phyloP scores from a whole-genome alignment of 2,888 invertebrate genomes.

The Chrysomela aeneicollis region DNA sequence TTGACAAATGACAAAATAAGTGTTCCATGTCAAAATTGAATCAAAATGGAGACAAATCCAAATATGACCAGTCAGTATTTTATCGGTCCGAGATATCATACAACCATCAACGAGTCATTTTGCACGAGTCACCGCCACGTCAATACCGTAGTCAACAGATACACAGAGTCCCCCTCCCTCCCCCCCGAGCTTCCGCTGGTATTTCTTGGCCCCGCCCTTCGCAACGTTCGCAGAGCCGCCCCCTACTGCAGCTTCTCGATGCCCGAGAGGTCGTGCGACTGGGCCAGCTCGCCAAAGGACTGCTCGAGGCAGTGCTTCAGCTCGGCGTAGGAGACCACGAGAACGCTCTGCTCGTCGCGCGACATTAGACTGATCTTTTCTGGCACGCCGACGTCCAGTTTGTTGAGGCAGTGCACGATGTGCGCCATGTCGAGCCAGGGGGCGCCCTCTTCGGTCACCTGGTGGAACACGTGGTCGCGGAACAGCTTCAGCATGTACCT shows the following conservation, averaged over 20 bases:
- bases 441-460: constrained; percentile 88
- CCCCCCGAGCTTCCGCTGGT: no score
- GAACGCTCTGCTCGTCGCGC: constrained; percentile 93
- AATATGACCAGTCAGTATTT: no score
- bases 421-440: constrained; percentile 98
- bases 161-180: no score
- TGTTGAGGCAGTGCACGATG: constrained; percentile 91
- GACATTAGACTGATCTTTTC: constrained; percentile 95
- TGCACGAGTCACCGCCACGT: no score
- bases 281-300: constrained; percentile 81
- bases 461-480: constrained; percentile 97
- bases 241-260: background rate
- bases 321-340: constrained; percentile 95
- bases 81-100: no score
- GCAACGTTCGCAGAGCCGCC: background rate
- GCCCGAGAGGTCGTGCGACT: constrained; percentile 13
- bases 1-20: no score
- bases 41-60: no score
- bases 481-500: constrained; percentile 95
- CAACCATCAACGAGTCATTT: no score
- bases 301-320: constrained; percentile 94
- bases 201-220: background rate
- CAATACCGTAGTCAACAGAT: no score
- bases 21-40: no score
- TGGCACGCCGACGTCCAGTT: constrained; percentile 82